Evolutionary conservation across 2,797 vertebrate species (phyloP), one percentile per base, ranked within the genome.

Genomic region (Halcyon leucocephala): DNA sequence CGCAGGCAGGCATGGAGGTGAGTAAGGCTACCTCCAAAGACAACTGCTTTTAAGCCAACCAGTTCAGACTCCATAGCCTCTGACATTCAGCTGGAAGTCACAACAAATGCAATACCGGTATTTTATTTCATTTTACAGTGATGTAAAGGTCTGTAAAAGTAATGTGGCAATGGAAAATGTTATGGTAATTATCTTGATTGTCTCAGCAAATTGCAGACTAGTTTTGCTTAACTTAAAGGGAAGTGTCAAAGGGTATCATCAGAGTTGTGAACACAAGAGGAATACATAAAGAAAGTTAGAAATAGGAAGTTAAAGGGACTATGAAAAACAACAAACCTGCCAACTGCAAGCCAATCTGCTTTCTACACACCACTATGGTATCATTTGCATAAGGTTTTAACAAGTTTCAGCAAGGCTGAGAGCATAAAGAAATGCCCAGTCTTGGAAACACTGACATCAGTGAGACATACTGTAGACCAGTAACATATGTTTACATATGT

Each of bases 401-500:
- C 61, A 20, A 35, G 10, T 70, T 82, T 78, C 42, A 51, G 7
- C 20, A 81, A 83, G 28, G 13, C 49, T 46, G 44, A 15, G 26
- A 51, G 14, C 26, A 51, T 51, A 28, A 51, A 51, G 26, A 51
- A 51, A 51, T 51, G 48, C 48, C 24, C 12, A 49, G 24, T 25
- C 13, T 49, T 49, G 48, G 22, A 49, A 49, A 25, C 48, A 49
- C 48, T 48, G 12, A 48, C 18, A 13, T 74, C 1, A 1, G 9
- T 15, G 20, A 87, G 14, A 28, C 13, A 9, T 24, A 12, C 8
- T 26, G 13, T 42, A 21, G 22, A 28, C 7, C 16, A 54, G 12
- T 16, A 24, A 16, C 41, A 7, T 49, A 2, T 0, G 0, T n/a
- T 76, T 60, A 71, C 18, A 11, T 5, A 17, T 0, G 0, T 10